These are phyloP conservation scores for Gopherus evgoodei DNA, from an alignment of 2,113 vertebrate genomes.

Conservation along the genomic window DNA sequence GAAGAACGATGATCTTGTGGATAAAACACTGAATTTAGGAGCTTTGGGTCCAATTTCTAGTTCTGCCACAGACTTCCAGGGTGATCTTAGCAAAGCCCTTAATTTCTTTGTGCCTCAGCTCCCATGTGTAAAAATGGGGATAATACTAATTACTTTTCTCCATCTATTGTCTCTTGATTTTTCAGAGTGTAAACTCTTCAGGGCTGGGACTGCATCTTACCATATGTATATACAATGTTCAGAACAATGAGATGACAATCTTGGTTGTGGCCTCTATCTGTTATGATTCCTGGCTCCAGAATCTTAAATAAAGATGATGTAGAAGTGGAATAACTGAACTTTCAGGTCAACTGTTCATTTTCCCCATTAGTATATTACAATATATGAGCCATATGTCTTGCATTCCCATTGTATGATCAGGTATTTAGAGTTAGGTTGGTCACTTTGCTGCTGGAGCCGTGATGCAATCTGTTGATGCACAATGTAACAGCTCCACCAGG, in stretches of 20 bases:
- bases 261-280: not conserved
- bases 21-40: not conserved
- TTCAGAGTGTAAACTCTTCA: not conserved
- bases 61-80: not conserved
- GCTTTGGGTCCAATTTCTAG: not conserved
- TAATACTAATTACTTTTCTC: not conserved
- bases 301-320: not conserved
- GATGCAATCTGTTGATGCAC: not conserved
- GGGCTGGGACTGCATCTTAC: not conserved
- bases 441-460: not conserved
- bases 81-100: not conserved
- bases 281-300: not conserved
- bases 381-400: not conserved
- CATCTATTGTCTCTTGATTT: not conserved
- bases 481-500: not conserved
- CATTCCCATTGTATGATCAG: not conserved
- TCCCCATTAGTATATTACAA: not conserved
- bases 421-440: not conserved
- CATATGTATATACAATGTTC: not conserved
- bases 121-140: not conserved
- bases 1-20: not conserved
- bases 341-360: not conserved
- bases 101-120: not conserved
- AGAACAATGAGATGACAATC: not conserved
- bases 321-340: not conserved